phyloP scores from a whole-genome alignment of 1,140 invertebrate species.

The Papilio machaon region DNA sequence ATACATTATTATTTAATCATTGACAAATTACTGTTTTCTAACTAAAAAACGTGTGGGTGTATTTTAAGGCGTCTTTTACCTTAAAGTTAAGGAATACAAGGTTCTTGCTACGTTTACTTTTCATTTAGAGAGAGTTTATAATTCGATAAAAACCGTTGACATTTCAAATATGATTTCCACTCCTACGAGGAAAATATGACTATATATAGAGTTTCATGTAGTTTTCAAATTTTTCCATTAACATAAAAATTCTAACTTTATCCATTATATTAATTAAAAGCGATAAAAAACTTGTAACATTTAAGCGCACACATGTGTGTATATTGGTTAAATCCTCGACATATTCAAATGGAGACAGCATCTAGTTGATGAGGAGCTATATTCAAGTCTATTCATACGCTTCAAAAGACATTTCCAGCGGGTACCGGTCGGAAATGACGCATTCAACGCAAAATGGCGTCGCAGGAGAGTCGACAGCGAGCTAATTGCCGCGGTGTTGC shows the following conservation, averaged over 20 bases:
- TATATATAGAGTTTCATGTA: not conserved
- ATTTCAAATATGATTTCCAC: not conserved
- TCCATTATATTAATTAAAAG: not conserved
- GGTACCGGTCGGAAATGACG: conserved; percentile 32
- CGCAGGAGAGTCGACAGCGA: conserved; percentile 31
- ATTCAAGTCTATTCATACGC: conserved; percentile 28
- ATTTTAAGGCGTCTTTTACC: not conserved
- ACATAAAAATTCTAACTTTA: not conserved
- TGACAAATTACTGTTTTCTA: not conserved
- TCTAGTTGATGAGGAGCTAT: conserved; percentile 26
- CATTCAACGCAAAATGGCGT: conserved; percentile 39
- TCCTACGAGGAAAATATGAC: not conserved
- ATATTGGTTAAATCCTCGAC: conserved; percentile 1
- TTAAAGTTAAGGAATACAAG: not conserved
- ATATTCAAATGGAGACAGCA: conserved; percentile 20
- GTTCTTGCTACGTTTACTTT: not conserved
- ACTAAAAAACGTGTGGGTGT: not conserved
- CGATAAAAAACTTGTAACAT: not conserved
- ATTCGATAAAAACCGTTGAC: not conserved
- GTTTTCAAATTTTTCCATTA: not conserved
- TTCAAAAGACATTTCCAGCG: conserved; percentile 36
- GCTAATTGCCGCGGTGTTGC: conserved; percentile 47
- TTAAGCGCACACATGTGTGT: not conserved
- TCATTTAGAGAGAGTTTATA: not conserved
- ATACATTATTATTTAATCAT: not conserved